Evolutionary conservation across 2,113 vertebrate genomes (phyloP).

Genomic region (Rallus limicola): DNA sequence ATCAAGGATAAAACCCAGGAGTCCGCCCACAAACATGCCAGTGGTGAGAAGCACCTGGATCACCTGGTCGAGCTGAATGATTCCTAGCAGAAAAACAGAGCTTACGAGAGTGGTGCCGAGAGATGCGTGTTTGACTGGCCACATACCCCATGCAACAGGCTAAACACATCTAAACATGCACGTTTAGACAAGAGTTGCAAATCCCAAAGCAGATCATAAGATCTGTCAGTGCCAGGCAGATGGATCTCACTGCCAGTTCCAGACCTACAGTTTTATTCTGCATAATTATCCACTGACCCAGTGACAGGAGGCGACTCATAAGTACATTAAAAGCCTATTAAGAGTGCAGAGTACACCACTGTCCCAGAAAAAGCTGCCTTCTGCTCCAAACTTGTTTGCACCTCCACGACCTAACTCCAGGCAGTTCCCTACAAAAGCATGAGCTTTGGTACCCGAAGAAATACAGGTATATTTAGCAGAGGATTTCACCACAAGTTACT

Average conservation of each 20-base stretch:
- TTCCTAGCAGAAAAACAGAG: conserved; percentile 74
- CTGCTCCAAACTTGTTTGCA: not conserved
- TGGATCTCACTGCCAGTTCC: not conserved
- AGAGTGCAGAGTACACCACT: not conserved
- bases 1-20: conserved; percentile 91
- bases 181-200: not conserved
- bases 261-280: not conserved
- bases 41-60: conserved; percentile 93
- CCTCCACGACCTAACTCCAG: not conserved
- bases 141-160: not conserved
- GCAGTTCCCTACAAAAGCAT: not conserved
- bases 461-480: not conserved
- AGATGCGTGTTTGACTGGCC: not conserved
- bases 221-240: not conserved
- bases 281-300: not conserved
- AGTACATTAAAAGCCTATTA: not conserved
- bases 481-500: not conserved
- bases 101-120: not conserved
- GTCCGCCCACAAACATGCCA: conserved; percentile 95
- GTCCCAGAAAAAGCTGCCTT: not conserved
- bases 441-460: not conserved
- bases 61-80: conserved; percentile 88
- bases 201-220: not conserved
- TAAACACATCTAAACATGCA: not conserved
- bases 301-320: not conserved